Base-by-base conservation (phyloP, 2,888 invertebrate genomes). In the Linnaemya vulpina region DNA sequence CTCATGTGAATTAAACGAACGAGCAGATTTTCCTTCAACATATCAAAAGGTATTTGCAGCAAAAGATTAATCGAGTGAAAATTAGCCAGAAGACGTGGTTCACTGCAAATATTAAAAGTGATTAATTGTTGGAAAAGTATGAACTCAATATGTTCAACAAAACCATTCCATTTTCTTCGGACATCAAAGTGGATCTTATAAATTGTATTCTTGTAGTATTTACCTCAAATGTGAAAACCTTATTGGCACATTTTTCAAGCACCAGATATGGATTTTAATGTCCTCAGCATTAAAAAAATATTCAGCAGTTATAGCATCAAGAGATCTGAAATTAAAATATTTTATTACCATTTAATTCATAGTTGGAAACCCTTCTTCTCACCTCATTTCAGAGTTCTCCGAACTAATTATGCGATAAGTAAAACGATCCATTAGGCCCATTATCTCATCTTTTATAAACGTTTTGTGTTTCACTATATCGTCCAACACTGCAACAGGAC, bases 201-300 rank as follows among this genome's bases (percentile, higher is more conserved):
- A n/a, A 53, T 5, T 5, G 5, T 30, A 25, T 13, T 22, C 4
- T 22, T n/a, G 15, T 3, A 49, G 17, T 62, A 53, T 2, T 20
- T 20, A 78, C 77, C 70, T 62, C 38, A 78, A 62, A 53, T 78
- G 30, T 38, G 70, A 17, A 51, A 78, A 38, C 30, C 77, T 60
- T 38, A 92, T 81, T 3, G 91, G 89, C 0, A 91, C 90, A 86
- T 91, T 88, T 22, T 89, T 89, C 20, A 92, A 83, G 13, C 89
- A 87, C 92, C 92, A 92, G 11, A 92, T 86, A 55, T 92, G 90
- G 0, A 92, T 87, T 22, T 83, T 53, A 79, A 89, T 92, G 4
- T 87, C 62, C 1, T 86, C 51, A 17, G 86, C 88, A 0, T 35
- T 22, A 76, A 88, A 88, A 0, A 80, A 87, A 87, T 90, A 92